phyloP scores from a whole-genome alignment of 2,797 vertebrate species.

The Hydrolagus colliei region DNA sequence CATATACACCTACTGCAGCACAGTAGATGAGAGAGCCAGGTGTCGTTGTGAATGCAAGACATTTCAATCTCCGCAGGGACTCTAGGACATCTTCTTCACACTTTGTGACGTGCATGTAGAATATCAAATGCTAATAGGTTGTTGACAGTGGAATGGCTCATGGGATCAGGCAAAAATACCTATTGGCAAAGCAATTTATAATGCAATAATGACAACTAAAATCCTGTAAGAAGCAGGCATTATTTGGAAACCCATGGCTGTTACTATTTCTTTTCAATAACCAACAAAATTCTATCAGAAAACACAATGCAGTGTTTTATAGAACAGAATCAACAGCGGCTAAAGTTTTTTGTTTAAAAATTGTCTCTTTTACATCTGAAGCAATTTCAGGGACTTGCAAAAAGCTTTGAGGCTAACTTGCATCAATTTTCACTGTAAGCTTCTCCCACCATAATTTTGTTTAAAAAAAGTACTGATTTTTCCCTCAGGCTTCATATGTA shows the following conservation, averaged over 20 bases:
- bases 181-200: neutral
- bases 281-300: neutral
- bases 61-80: neutral
- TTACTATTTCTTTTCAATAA: neutral
- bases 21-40: slow-evolving; percentile 40
- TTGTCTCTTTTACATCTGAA: neutral
- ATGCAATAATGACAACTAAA: neutral
- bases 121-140: slow-evolving; percentile 9
- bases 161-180: neutral
- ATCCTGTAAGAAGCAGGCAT: neutral
- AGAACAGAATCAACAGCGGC: neutral
- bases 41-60: neutral
- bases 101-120: neutral
- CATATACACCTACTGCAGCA: slow-evolving; percentile 44
- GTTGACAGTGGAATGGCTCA: neutral
- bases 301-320: neutral
- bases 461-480: neutral
- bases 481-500: neutral
- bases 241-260: neutral
- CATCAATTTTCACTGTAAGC: neutral
- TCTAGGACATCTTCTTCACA: neutral
- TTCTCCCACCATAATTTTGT: slow-evolving; percentile 7
- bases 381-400: neutral
- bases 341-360: neutral
- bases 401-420: neutral